Conservation (phyloP, 2,113 vertebrate species). For the Mandrillus leucophaeus region DNA sequence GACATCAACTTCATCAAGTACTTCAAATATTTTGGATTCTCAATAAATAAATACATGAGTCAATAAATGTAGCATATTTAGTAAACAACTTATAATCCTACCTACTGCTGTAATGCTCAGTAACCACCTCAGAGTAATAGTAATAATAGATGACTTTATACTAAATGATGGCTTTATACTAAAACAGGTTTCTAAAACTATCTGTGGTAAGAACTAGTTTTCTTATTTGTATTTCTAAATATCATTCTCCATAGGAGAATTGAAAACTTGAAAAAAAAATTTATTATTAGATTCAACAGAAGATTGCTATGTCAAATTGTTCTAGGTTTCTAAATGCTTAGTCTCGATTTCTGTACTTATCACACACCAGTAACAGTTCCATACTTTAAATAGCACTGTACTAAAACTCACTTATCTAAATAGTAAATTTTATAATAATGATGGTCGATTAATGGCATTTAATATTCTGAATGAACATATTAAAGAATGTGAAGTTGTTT, state of each 20-base stretch:
- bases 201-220: background rate
- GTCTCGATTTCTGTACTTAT: background rate
- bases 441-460: background rate
- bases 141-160: background rate
- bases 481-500: background rate
- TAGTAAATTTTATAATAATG: background rate
- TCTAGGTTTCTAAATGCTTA: slow-evolving; percentile 2
- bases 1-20: background rate
- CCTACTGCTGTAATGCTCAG: background rate
- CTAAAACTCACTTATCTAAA: background rate
- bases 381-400: background rate
- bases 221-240: slow-evolving; percentile 24
- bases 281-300: background rate
- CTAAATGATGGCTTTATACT: background rate
- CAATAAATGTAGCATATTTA: background rate
- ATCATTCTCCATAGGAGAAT: background rate
- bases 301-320: background rate
- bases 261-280: background rate
- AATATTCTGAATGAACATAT: background rate
- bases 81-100: background rate
- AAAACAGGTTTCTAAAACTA: background rate
- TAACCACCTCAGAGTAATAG: background rate
- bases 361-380: background rate
- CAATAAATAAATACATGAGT: background rate
- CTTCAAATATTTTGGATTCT: background rate